Percentiles rank a stretch among this genome's conserved stretches.
Evolutionary conservation across 2,888 invertebrate species (phyloP).

Genomic region (Maniola hyperantus): DNA sequence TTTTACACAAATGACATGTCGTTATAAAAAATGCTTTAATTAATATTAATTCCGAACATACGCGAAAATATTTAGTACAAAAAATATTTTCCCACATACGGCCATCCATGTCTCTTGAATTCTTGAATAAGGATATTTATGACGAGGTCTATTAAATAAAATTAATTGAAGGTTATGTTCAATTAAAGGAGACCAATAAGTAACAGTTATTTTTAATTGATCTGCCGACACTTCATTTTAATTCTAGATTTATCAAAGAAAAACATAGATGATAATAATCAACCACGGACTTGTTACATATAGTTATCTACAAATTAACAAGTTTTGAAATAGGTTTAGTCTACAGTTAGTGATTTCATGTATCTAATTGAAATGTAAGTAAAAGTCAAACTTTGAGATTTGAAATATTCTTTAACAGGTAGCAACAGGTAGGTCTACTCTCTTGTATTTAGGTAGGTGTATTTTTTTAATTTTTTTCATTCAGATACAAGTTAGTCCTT

Average conservation of each 20-base stretch:
- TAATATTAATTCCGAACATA: neutral
- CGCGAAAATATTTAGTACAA: neutral
- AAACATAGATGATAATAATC: neutral
- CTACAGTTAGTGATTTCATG: too few species aligned
- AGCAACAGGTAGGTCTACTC: too few species aligned
- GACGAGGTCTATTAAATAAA: neutral
- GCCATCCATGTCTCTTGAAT: neutral
- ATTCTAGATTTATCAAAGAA: neutral
- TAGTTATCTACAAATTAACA: too few species aligned
- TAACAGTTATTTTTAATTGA: neutral
- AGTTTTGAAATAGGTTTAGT: too few species aligned
- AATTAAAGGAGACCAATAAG: slow-evolving; percentile 7
- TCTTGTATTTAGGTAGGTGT: too few species aligned
- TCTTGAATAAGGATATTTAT: slow-evolving; percentile 13
- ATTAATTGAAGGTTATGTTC: slow-evolving; percentile 14
- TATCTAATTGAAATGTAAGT: too few species aligned
- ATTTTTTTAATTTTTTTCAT: too few species aligned
- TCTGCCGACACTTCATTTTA: neutral
- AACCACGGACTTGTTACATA: neutral
- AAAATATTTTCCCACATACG: slow-evolving; percentile 3
- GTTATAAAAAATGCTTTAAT: neutral
- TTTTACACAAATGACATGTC: neutral
- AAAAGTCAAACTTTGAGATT: too few species aligned
- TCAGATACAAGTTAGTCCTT: too few species aligned
- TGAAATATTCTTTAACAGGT: too few species aligned